A percentile compares a stretch with the other conserved stretches of the same genome.
Conservation (phyloP, 2,888 invertebrate species). For the Schizotus pectinicornis region DNA sequence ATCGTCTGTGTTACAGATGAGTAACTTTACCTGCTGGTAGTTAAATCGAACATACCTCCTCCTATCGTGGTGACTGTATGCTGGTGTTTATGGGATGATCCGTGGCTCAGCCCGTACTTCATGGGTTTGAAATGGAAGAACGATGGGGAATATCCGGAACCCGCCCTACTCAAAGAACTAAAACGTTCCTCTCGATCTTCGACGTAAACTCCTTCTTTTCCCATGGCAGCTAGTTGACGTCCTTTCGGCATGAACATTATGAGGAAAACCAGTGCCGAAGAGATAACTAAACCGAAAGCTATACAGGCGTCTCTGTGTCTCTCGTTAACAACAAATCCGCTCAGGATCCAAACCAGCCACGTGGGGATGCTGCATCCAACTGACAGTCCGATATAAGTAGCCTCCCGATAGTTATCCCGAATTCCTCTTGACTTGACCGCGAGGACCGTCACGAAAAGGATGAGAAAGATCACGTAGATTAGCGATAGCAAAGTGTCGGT, state of each 20-base stretch:
- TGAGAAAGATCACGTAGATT: slow-evolving; percentile 83
- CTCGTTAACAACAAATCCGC: slow-evolving; percentile 80
- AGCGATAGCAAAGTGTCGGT: slow-evolving; percentile 78
- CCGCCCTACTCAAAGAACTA: slow-evolving; percentile 77
- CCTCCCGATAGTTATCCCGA: slow-evolving; percentile 91
- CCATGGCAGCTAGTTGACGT: slow-evolving; percentile 88
- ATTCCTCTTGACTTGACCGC: slow-evolving; percentile 87
- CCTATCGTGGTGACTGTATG: slow-evolving; percentile 52
- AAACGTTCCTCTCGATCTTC: slow-evolving; percentile 84
- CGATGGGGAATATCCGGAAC: slow-evolving; percentile 87
- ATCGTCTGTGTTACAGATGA: neutral
- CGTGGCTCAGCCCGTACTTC: slow-evolving; percentile 66
- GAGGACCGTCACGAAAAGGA: slow-evolving; percentile 82
- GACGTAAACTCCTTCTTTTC: slow-evolving; percentile 84
- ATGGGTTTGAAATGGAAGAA: slow-evolving; percentile 93
- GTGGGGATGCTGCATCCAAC: slow-evolving; percentile 86
- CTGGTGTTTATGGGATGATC: slow-evolving; percentile 47
- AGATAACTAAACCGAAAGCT: slow-evolving; percentile 86
- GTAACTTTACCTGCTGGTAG: neutral
- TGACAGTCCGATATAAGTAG: slow-evolving; percentile 89
- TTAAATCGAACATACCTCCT: slow-evolving; percentile 44
- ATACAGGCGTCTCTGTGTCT: slow-evolving; percentile 86
- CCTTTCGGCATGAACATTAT: slow-evolving; percentile 96
- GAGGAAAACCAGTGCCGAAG: slow-evolving; percentile 84
- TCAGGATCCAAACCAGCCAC: slow-evolving; percentile 84